Base-by-base conservation (phyloP, 1,140 invertebrate species). In the Eumaeus atala region DNA sequence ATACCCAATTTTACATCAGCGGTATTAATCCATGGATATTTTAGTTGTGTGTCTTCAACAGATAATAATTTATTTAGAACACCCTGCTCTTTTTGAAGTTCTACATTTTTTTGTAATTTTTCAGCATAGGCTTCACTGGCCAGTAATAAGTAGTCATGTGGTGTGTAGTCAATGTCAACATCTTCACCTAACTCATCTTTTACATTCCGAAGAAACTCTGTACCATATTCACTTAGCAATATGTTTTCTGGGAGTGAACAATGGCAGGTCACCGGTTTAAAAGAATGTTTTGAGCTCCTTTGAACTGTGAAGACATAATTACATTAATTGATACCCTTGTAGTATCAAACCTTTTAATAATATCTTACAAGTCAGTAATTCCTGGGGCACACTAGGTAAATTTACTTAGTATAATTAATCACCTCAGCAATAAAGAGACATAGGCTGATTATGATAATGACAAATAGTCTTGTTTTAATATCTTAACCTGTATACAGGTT, bases 171-270 rank as follows among this genome's bases (percentile, higher is more conserved):
- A 1, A 98, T 82, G 70, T 98, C 92, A 9, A 96, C 90, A 62
- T 94, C 89, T 16, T 93, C 76, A 56, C 90, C 90, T 42, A 99
- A 91, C 73, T 94, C 83, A 56, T 93, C 77, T 62, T 93, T 93
- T 1, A 94, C 89, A 61, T 96, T 94, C 40, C 96, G 89, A 35
- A 99, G 80, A 88, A 99, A 99, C 48, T 99, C 94, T 28, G 95
- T 92, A 36, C 93, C 92, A 88, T 92, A 98, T 58, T 97, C 72
- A 0, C 97, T 96, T 91, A 99, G 94, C 74, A 95, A 87, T 51
- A 99, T 95, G 87, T 99, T 98, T 89, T 99, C 97, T 56, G 93
- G 91, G 1, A 97, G 70, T 4, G 96, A 95, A 88, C 98, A 99
- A 80, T 99, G 98, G 74, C 98, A 97, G 35, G 95, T 90, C 48